Conservation (phyloP, 1,140 invertebrate species). For the Apis dorsata region DNA sequence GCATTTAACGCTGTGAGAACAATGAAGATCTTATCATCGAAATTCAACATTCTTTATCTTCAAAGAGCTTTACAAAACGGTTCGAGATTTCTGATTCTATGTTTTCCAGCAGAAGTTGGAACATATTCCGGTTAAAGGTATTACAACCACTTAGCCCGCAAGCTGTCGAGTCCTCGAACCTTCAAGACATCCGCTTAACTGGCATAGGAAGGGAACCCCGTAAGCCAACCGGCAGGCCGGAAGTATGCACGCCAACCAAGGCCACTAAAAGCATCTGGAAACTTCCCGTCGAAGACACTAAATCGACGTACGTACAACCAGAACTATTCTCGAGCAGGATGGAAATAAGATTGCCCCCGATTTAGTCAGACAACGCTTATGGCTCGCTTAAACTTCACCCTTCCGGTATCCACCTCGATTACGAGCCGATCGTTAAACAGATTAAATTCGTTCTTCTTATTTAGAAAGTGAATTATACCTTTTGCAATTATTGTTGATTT, state of each 20-base stretch:
- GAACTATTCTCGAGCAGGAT: conserved; percentile 40
- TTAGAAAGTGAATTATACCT: too few species aligned
- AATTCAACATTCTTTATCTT: background rate
- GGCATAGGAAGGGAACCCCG: conserved; percentile 68
- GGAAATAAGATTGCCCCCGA: conserved; percentile 36
- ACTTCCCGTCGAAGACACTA: conserved; percentile 62
- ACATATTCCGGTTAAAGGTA: conserved; percentile 61
- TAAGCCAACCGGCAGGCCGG: conserved; percentile 57
- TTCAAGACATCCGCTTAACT: conserved; percentile 75
- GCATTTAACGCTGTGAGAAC: too few species aligned
- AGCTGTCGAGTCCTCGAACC: conserved; percentile 69
- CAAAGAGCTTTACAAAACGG: background rate
- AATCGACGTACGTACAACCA: conserved; percentile 45
- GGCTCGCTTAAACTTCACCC: conserved; percentile 9
- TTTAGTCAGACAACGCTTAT: conserved; percentile 28
- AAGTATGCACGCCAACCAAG: conserved; percentile 53
- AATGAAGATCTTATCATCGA: background rate
- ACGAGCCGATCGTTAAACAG: background rate
- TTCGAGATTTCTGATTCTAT: conserved; percentile 7
- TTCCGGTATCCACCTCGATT: background rate
- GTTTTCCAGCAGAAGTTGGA: conserved; percentile 14
- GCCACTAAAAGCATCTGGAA: conserved; percentile 64
- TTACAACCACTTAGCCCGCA: conserved; percentile 69
- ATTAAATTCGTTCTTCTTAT: background rate
- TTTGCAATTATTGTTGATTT: too few species aligned